phyloP scores from a whole-genome alignment of 2,113 vertebrate species.

The Siniperca knerii region DNA sequence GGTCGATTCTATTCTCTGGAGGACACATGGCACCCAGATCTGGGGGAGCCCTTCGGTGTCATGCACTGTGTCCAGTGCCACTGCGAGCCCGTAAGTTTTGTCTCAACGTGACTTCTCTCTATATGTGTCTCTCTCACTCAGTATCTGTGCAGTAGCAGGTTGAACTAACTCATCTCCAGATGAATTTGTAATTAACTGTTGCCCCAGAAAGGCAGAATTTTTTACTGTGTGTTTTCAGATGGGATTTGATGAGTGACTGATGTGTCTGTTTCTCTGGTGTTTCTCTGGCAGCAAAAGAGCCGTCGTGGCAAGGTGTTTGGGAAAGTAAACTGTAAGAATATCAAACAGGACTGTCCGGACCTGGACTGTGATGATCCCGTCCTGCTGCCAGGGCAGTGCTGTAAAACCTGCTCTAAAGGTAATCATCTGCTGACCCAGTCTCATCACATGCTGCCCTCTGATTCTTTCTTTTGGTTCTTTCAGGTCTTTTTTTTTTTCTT shows the following conservation, averaged over 20 bases:
- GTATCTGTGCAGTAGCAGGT: not conserved
- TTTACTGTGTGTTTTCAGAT: not conserved
- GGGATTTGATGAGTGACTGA: not conserved
- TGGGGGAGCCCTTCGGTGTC: slow-evolving; percentile 95
- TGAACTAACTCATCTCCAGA: not conserved
- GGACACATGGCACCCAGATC: slow-evolving; percentile 95
- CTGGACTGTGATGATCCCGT: slow-evolving; percentile 86
- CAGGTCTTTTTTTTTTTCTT: no score
- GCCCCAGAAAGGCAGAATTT: not conserved
- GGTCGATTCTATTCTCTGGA: slow-evolving; percentile 91
- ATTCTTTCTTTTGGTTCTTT: not conserved
- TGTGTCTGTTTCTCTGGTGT: not conserved
- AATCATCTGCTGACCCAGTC: slow-evolving; percentile 33
- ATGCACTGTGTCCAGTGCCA: slow-evolving; percentile 95
- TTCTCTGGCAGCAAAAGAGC: slow-evolving; percentile 82
- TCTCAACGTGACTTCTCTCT: not conserved
- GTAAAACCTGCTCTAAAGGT: slow-evolving; percentile 94
- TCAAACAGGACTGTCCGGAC: slow-evolving; percentile 92
- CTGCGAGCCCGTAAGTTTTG: slow-evolving; percentile 90
- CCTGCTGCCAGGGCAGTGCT: slow-evolving; percentile 94
- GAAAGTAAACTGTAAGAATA: slow-evolving; percentile 91
- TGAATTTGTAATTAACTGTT: not conserved
- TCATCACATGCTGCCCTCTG: not conserved
- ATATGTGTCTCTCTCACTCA: not conserved
- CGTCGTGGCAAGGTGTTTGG: slow-evolving; percentile 84